Conservation (phyloP, 2,113 vertebrate species). For the Paradoxurus hermaphroditus region DNA sequence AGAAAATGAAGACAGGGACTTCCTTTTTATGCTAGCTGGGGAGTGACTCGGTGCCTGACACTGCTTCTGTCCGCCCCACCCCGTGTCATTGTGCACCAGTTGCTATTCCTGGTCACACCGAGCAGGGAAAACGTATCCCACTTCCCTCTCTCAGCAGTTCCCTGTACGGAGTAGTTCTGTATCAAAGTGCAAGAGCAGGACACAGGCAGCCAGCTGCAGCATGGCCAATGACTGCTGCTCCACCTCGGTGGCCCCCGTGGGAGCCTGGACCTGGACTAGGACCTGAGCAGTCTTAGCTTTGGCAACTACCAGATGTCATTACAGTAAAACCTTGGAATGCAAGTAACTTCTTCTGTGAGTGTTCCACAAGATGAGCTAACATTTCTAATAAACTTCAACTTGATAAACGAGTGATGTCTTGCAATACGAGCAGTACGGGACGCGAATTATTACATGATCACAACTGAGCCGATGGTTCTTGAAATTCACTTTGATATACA, state of each 20-base stretch:
- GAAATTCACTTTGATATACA: too few relatives aligned
- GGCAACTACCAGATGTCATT: constrained; percentile 88
- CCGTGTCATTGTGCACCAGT: neutral
- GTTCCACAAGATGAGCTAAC: too few relatives aligned
- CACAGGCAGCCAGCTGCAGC: constrained; percentile 85
- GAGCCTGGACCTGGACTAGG: constrained; percentile 86
- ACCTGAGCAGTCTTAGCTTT: constrained; percentile 86
- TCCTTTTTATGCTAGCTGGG: neutral
- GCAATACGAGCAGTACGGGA: too few relatives aligned
- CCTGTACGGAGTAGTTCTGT: constrained; percentile 84
- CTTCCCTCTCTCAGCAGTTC: neutral
- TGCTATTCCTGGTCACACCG: neutral
- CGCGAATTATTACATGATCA: too few relatives aligned
- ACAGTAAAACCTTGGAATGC: too few relatives aligned
- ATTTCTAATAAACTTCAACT: too few relatives aligned
- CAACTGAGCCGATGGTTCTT: too few relatives aligned
- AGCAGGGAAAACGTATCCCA: neutral
- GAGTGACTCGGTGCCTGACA: neutral
- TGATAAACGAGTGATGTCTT: too few relatives aligned
- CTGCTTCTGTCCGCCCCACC: neutral
- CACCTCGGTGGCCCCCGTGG: constrained; percentile 80
- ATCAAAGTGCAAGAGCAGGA: constrained; percentile 90
- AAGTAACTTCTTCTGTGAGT: too few relatives aligned
- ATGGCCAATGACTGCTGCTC: constrained; percentile 86
- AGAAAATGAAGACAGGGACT: neutral